Base-by-base conservation (phyloP, 2,113 vertebrate genomes). In the Hydrochoerus hydrochaeris region DNA sequence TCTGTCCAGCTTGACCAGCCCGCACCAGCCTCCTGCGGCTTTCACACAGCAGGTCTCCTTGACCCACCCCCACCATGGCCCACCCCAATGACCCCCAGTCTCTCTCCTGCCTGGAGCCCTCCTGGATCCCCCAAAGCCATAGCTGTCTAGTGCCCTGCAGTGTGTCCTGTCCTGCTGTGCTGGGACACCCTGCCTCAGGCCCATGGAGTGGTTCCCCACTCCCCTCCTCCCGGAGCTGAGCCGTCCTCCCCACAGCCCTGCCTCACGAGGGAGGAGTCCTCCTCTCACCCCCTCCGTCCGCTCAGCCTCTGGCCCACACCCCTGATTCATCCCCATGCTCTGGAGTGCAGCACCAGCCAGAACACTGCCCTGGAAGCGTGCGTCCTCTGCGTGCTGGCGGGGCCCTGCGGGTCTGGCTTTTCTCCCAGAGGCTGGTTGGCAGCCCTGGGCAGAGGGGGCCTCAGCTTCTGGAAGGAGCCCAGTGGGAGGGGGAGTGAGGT, bases 341-440 rank as follows among this genome's bases (percentile, higher is more conserved):
- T 2, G 19, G 58, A 41, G 86, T 73, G 71, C 60, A 28, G 91
- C 0, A 0, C 41, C 13, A 6, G 19, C 87, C 7, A n/a, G 65
- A 67, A 60, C 65, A 38, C 7, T 1, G 75, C 3, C 16, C 77
- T 2, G 17, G 90, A 81, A 93, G 90, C 22, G 2, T 11, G 1
- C 17, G 7, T 69, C 46, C 63, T 44, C 38, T 35, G 26, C 4
- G 24, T 12, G 44, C 0, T n/a, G 35, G 67, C 17, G 28, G 88
- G 83, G 87, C 17, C n/a, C 46, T 41, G 84, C 14, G 58, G 85
- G 86, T 49, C 94, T 82, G 83, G 83, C 83, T 84, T 85, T 71
- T 89, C 92, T 90, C 96, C 92, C 52, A 32, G 84, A 71, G 80
- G 69, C 75, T 65, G 28, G 60, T 57, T 28, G 32, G 63, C 7